phyloP scores from a whole-genome alignment of 2,888 invertebrate genomes.

The Pterobdella sp. region DNA sequence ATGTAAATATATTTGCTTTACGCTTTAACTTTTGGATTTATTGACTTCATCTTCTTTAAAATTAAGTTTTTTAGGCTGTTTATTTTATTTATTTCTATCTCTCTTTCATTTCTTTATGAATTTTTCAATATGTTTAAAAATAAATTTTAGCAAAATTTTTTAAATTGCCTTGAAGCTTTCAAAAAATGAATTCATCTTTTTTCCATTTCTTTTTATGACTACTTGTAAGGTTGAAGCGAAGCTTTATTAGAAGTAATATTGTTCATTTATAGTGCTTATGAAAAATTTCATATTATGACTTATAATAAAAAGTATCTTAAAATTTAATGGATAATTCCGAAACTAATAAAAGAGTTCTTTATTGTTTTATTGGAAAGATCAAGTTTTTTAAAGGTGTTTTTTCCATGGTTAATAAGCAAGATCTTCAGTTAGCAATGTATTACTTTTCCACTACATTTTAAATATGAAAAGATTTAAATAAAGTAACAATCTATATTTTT shows the following conservation, averaged over 20 bases:
- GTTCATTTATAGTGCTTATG: background rate
- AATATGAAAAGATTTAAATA: too few species aligned
- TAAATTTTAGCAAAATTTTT: background rate
- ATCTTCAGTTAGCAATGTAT: too few species aligned
- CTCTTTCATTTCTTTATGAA: too few species aligned
- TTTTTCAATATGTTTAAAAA: too few species aligned
- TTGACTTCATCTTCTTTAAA: background rate
- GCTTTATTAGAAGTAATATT: too few species aligned
- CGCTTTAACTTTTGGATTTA: background rate
- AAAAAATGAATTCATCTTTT: background rate
- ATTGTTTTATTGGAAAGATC: background rate
- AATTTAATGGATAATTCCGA: slow-evolving; percentile 1
- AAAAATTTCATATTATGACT: background rate
- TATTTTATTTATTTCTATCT: too few species aligned
- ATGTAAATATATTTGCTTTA: background rate
- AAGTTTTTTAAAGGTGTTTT: too few species aligned
- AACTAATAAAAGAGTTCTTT: background rate
- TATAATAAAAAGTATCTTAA: slow-evolving; percentile 1
- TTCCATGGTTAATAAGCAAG: too few species aligned
- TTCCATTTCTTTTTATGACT: too few species aligned
- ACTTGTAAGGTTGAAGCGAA: too few species aligned
- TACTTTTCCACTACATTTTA: too few species aligned
- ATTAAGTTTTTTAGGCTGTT: background rate
- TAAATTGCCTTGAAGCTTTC: background rate
- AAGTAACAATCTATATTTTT: too few species aligned